Conservation (phyloP, 2,888 invertebrate species). For the Selenia dentaria region DNA sequence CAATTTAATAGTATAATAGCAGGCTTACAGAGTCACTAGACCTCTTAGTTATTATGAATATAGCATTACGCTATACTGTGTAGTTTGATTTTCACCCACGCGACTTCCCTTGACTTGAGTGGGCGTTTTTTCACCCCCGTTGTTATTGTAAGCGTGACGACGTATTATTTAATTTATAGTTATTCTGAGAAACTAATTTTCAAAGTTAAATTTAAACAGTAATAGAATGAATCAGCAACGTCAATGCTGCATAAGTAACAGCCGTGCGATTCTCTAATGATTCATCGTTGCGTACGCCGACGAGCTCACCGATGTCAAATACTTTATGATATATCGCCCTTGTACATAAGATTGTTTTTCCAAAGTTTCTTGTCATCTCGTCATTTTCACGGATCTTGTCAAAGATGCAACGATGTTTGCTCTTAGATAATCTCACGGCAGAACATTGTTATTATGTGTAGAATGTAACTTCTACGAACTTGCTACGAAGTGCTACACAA, state of each 20-base stretch:
- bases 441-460: background rate
- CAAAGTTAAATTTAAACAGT: background rate
- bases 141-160: conserved; percentile 23
- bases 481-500: conserved; percentile 7
- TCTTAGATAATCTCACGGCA: no score
- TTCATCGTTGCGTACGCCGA: no score
- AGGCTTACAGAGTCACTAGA: conserved; percentile 1
- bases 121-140: conserved; percentile 16
- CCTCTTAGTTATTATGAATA: no score
- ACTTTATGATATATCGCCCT: no score
- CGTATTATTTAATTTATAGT: background rate
- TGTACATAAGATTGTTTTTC: no score
- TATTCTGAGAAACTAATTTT: conserved; percentile 9
- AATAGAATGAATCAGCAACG: background rate
- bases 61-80: conserved; percentile 4
- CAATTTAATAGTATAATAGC: conserved; percentile 43
- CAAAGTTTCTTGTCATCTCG: no score
- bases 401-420: no score
- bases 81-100: conserved; percentile 17
- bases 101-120: conserved; percentile 8
- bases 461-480: background rate
- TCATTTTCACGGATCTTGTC: no score
- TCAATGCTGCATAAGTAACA: no score
- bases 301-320: no score
- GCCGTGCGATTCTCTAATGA: no score